Evolutionary conservation across 2,888 invertebrate species (phyloP).

Genomic region (Nephrotoma guestfalica): DNA sequence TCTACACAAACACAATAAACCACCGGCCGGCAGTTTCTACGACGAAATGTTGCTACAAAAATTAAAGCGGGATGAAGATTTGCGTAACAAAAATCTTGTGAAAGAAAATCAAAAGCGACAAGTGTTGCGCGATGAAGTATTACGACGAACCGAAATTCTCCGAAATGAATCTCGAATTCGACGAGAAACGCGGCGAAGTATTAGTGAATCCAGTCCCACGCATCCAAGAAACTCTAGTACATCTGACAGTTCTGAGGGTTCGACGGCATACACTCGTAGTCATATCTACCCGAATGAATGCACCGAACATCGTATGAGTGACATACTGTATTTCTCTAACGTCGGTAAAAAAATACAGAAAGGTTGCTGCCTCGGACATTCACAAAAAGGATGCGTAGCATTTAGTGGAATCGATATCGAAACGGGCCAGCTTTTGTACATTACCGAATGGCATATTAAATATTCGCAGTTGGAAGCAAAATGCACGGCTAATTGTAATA

Average conservation of each 20-base stretch:
- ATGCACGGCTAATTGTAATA: constrained; percentile 23
- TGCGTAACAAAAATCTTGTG: constrained; percentile 43
- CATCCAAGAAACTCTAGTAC: constrained; percentile 33
- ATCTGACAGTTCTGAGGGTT: constrained; percentile 41
- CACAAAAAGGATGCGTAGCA: constrained; percentile 54
- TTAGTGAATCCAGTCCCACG: constrained; percentile 30
- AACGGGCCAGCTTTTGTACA: constrained; percentile 53
- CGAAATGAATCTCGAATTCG: constrained; percentile 49
- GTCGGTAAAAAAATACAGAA: constrained; percentile 49
- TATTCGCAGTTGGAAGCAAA: constrained; percentile 28
- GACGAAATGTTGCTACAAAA: constrained; percentile 76
- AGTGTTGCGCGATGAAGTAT: constrained; percentile 59
- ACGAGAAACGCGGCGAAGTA: constrained; percentile 35
- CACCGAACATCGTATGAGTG: constrained; percentile 38
- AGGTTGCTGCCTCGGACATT: constrained; percentile 66
- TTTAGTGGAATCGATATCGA: constrained; percentile 62
- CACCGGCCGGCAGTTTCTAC: constrained; percentile 68
- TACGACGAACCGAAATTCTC: constrained; percentile 61
- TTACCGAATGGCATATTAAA: constrained; percentile 62
- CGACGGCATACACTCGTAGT: constrained; percentile 26
- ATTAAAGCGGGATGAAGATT: constrained; percentile 47
- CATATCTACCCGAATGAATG: constrained; percentile 27
- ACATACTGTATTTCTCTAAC: constrained; percentile 39
- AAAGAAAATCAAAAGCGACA: constrained; percentile 55
- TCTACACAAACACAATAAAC: constrained; percentile 66